phyloP scores from a whole-genome alignment of 2,888 invertebrate species.

The Pilophorus perplexus region DNA sequence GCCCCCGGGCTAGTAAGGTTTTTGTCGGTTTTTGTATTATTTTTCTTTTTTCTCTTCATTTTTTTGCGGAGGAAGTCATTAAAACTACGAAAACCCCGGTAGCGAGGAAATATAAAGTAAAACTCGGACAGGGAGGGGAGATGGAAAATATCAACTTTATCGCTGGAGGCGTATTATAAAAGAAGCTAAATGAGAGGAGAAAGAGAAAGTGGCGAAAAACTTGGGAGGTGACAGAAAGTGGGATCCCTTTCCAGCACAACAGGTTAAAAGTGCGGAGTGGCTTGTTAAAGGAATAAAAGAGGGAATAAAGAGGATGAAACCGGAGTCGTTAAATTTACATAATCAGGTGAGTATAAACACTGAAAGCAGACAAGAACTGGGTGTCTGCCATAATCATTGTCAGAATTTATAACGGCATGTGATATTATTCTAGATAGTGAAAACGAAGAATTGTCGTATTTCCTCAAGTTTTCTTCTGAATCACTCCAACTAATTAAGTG shows the following conservation, averaged over 20 bases:
- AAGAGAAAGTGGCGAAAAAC: not conserved
- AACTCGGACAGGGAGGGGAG: too few species aligned
- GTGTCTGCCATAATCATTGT: too few species aligned
- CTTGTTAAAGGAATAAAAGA: slow-evolving; percentile 17
- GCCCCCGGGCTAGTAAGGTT: too few species aligned
- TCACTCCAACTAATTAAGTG: too few species aligned
- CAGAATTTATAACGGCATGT: too few species aligned
- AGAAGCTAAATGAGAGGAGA: not conserved
- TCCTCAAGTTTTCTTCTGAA: too few species aligned
- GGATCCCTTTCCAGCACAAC: slow-evolving; percentile 4
- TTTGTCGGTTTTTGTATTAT: too few species aligned
- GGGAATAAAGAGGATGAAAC: not conserved
- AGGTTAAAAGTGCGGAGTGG: slow-evolving; percentile 18
- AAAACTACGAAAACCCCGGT: not conserved
- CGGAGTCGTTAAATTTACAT: slow-evolving; percentile 14
- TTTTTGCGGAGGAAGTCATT: too few species aligned
- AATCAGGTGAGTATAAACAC: slow-evolving; percentile 6
- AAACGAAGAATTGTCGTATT: too few species aligned
- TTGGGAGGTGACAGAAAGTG: not conserved
- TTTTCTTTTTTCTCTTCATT: too few species aligned
- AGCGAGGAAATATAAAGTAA: not conserved
- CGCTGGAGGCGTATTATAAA: not conserved
- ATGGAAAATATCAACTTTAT: not conserved
- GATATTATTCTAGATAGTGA: too few species aligned
- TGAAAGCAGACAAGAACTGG: too few species aligned